Base-by-base conservation (phyloP, 2,888 invertebrate species). In the Polietes domitor region DNA sequence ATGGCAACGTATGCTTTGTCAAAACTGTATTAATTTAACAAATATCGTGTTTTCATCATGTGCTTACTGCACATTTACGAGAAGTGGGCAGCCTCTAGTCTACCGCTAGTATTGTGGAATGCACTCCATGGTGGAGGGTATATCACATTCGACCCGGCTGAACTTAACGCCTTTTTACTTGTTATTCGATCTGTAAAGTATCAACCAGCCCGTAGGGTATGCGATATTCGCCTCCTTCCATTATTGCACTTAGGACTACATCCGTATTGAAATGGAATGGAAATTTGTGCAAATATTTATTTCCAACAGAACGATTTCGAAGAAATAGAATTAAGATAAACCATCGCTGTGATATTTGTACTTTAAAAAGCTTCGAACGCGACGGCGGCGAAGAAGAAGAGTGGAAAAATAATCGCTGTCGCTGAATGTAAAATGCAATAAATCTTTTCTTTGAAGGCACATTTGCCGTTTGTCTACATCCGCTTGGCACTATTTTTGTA, bases 381-480 rank as follows among this genome's bases (percentile, higher is more conserved):
- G 15, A 21, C 26, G 12, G 4, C 55, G n/a, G 55, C 55, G 15
- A 26, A 37, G 28, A 53, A 61, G 26, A 32, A 53, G 21, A 53
- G 71, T 50, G 28, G 47, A 55, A 63, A 73, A 65, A 65, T 65
- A 65, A 65, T 75, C 65, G 71, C 47, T 77, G 75, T 65, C 65
- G 58, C 77, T 80, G 58, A 80, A 83, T 83, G 80, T 72, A 78
- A 81, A 84, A 80, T 76, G 72, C 75, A 84, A 84, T 84, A 84
- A 84, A 84, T 84, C 75, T 84, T 80, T 75, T 78, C 68, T 84
- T 73, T 78, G 72, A 78, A 81, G 72, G 55, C 83, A 47, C 76
- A 78, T 81, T 81, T 84, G 72, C 84, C 76, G 75, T 79, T 84
- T 81, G 81, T 84, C 75, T 81, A 81, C 78, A 78, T 84, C 73